phyloP scores from a whole-genome alignment of 2,888 invertebrate genomes.

The Pseudococcus viburni region DNA sequence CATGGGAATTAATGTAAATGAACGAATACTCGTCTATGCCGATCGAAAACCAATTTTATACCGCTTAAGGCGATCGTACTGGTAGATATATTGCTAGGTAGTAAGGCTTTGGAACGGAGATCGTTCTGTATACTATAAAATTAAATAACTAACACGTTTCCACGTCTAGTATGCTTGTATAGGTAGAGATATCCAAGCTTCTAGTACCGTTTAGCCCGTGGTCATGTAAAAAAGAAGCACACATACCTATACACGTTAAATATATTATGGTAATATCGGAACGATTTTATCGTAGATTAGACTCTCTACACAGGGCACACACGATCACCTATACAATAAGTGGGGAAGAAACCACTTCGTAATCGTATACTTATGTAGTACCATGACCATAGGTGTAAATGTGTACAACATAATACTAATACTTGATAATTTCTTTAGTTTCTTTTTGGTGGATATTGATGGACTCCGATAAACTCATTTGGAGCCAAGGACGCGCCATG shows the following conservation, averaged over 20 bases:
- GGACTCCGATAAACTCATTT: neutral
- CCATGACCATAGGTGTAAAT: too few species aligned
- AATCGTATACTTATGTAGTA: too few species aligned
- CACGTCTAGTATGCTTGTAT: neutral
- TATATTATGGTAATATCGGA: neutral
- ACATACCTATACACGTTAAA: neutral
- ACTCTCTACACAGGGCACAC: too few species aligned
- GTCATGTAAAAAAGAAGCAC: neutral
- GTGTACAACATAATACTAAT: neutral
- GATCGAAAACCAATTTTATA: neutral
- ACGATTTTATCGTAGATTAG: neutral
- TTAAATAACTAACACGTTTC: conserved; percentile 17
- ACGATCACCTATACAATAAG: too few species aligned
- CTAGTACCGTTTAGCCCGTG: neutral
- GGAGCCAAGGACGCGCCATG: neutral
- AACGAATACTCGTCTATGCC: neutral
- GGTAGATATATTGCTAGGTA: neutral
- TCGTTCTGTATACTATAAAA: neutral
- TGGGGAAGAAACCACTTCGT: too few species aligned
- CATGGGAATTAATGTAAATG: conserved; percentile 13
- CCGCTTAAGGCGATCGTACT: neutral
- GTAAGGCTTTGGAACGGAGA: neutral
- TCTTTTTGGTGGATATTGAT: neutral
- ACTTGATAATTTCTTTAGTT: neutral
- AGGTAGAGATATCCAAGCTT: neutral